A percentile compares a stretch with the other conserved stretches of the same genome.
Conservation (phyloP, 92 coral and sea anemone genomes). For the Heteractis magnifica region DNA sequence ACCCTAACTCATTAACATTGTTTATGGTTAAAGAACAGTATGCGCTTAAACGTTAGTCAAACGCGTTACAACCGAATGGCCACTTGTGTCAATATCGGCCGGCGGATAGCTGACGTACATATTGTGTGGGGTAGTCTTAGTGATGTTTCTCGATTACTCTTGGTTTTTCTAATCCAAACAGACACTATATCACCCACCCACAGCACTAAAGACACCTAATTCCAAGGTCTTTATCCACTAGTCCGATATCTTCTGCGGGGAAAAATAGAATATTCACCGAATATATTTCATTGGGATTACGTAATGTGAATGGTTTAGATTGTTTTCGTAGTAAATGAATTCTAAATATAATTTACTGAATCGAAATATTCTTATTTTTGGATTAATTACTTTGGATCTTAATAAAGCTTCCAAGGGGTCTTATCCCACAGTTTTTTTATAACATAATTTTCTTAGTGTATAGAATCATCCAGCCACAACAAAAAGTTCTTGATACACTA, state of each 20-base stretch:
- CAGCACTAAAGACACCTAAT: background rate
- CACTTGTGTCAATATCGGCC: conserved; percentile 7
- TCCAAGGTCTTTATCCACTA: background rate
- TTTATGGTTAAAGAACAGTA: conserved; percentile 1
- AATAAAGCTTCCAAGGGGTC: background rate
- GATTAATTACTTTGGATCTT: background rate
- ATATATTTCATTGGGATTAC: background rate
- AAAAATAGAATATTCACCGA: background rate
- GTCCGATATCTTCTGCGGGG: background rate
- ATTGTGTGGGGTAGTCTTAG: background rate
- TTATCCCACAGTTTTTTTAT: background rate
- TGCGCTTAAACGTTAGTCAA: background rate
- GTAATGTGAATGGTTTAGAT: background rate
- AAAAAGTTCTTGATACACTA: background rate
- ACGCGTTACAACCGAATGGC: background rate
- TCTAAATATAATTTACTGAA: background rate
- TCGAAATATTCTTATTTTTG: background rate
- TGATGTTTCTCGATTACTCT: conserved; percentile 1
- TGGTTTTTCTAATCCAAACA: background rate
- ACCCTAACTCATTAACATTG: background rate
- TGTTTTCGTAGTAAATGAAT: background rate
- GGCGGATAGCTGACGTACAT: background rate
- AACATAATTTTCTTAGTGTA: background rate
- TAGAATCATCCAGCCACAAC: background rate
- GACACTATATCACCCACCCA: background rate